A percentile compares a stretch with the other conserved stretches of the same genome.
phyloP scores from a whole-genome alignment of 2,113 vertebrate genomes.

The Takifugu flavidus region DNA sequence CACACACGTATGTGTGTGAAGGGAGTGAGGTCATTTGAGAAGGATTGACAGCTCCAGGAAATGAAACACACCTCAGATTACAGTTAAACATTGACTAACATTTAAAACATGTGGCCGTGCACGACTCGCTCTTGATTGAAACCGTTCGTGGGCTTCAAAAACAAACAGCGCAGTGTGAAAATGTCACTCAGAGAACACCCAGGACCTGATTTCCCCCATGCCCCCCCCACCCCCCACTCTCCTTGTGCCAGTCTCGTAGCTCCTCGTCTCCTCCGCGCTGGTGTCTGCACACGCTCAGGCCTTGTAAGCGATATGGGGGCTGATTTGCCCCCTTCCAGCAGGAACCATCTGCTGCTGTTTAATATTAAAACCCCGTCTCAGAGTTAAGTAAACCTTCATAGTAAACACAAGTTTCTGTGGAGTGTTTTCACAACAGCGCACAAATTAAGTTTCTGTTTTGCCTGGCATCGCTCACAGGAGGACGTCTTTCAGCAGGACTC shows the following conservation, averaged over 20 bases:
- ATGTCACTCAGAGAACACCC: conserved; percentile 26
- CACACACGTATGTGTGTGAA: conserved; percentile 26
- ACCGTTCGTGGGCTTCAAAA: conserved; percentile 39
- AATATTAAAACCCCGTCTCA: conserved; percentile 47
- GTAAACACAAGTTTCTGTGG: conserved; percentile 34
- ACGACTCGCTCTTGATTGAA: conserved; percentile 31
- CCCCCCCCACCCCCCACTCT: not conserved
- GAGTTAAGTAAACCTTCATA: conserved; percentile 29
- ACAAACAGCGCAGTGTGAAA: conserved; percentile 49
- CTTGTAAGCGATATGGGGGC: conserved; percentile 15
- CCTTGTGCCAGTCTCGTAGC: not conserved
- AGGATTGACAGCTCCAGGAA: conserved; percentile 68
- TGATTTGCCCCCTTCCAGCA: conserved; percentile 29
- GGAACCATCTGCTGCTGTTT: conserved; percentile 51
- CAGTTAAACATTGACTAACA: conserved; percentile 54
- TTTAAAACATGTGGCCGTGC: conserved; percentile 49
- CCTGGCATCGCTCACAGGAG: conserved; percentile 27
- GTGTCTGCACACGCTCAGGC: conserved; percentile 10
- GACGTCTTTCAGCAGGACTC: conserved; percentile 27
- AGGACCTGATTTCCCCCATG: not conserved
- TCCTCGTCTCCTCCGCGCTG: not conserved
- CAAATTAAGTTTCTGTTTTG: conserved; percentile 27
- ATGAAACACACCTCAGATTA: conserved; percentile 73
- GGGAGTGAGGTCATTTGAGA: conserved; percentile 56
- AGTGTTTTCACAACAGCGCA: conserved; percentile 27